These are phyloP conservation scores for Mallotus villosus DNA, from an alignment of 2,797 vertebrate species.

Conservation along the genomic window DNA sequence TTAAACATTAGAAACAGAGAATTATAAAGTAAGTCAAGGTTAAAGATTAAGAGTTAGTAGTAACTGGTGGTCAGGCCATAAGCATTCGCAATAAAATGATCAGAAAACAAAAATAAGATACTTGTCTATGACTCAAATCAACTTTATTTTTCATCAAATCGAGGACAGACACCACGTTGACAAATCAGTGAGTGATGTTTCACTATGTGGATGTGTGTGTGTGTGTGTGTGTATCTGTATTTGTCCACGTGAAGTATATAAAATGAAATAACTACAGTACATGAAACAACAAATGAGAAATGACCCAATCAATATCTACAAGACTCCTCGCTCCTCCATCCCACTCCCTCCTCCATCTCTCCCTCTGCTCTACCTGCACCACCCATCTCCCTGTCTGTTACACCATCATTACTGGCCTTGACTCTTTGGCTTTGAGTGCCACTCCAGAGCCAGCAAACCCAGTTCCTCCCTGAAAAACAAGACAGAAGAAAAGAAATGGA, in stretches of 20 bases:
- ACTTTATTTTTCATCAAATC: slow-evolving; percentile 1
- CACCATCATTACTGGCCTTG: slow-evolving; percentile 89
- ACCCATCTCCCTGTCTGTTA: slow-evolving; percentile 51
- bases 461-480: slow-evolving; percentile 79
- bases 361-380: neutral
- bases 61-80: too few species aligned
- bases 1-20: neutral
- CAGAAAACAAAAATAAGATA: neutral
- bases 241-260: neutral
- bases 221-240: too few species aligned
- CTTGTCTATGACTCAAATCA: neutral
- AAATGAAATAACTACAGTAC: neutral
- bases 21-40: neutral
- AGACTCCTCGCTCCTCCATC: neutral
- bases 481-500: neutral
- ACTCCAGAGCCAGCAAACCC: slow-evolving; percentile 87
- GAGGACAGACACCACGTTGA: neutral
- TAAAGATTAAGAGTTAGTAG: neutral
- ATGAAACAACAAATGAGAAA: neutral
- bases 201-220: neutral
- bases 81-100: slow-evolving; percentile 1
- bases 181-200: neutral
- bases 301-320: neutral
- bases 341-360: neutral
- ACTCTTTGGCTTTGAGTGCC: slow-evolving; percentile 83